Conservation (phyloP, 1,140 invertebrate genomes). For the Leucophenga varia region DNA sequence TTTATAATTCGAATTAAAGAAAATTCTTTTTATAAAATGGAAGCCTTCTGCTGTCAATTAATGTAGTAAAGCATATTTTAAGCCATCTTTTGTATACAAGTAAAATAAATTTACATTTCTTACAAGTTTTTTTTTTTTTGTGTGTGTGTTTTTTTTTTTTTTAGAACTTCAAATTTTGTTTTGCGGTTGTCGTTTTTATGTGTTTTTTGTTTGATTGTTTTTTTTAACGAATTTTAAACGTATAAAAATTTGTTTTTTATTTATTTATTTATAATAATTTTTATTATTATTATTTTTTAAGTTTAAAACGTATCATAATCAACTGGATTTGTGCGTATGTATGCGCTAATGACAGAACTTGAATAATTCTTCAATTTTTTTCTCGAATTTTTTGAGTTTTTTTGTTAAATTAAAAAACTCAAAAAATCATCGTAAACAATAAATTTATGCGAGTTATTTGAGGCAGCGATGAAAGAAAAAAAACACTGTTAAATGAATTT, state of each 20-base stretch:
- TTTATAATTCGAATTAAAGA: too few species aligned
- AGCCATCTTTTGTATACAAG: slow-evolving; percentile 53
- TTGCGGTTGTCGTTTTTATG: slow-evolving; percentile 11
- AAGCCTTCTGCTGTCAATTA: slow-evolving; percentile 47
- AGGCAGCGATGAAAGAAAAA: too few species aligned
- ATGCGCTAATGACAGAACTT: too few species aligned
- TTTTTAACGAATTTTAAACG: slow-evolving; percentile 6
- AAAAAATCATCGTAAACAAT: too few species aligned
- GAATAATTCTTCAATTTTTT: too few species aligned
- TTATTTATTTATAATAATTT: slow-evolving; percentile 13
- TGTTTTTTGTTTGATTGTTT: slow-evolving; percentile 18
- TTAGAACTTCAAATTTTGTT: neutral
- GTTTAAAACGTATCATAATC: too few species aligned
- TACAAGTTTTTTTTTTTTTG: slow-evolving; percentile 12
- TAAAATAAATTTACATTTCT: slow-evolving; percentile 5
- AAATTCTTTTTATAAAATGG: slow-evolving; percentile 51
- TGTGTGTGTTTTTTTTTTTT: slow-evolving; percentile 18
- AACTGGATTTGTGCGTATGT: slow-evolving; percentile 42
- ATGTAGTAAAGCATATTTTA: slow-evolving; percentile 58
- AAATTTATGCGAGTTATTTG: too few species aligned
- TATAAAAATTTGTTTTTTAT: slow-evolving; percentile 13
- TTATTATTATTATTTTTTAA: neutral
- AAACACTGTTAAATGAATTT: too few species aligned
- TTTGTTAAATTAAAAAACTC: too few species aligned
- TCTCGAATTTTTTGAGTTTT: too few species aligned